Conservation (phyloP, 23 tunicate species). For the Oikopleura albicans region DNA sequence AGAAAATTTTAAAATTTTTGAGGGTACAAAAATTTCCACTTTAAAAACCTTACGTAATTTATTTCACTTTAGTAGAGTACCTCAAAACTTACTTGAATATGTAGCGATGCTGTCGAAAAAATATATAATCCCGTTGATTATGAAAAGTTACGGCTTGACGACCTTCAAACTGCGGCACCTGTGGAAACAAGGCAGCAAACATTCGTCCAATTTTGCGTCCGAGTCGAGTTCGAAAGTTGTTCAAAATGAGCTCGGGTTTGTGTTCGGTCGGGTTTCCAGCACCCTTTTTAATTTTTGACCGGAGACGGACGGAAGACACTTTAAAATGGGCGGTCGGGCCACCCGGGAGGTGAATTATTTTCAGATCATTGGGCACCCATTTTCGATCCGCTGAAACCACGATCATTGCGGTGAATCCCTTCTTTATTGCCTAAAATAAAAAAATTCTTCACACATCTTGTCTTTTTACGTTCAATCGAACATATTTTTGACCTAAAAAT, state of each 20-base stretch:
- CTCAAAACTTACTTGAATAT: background rate
- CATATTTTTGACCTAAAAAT: too few relatives aligned
- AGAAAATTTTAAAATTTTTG: too few relatives aligned
- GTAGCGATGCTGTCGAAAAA: conserved; percentile 17
- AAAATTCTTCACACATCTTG: too few relatives aligned
- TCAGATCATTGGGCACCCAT: conserved; percentile 51
- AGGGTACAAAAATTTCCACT: too few relatives aligned
- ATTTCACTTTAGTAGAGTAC: too few relatives aligned
- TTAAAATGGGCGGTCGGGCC: conserved; percentile 97
- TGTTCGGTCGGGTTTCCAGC: conserved; percentile 45
- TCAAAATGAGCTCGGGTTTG: conserved; percentile 72
- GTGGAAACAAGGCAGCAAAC: conserved; percentile 75
- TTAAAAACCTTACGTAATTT: too few relatives aligned
- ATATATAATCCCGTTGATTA: conserved; percentile 85
- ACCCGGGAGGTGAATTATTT: conserved; percentile 59
- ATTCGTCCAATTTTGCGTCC: conserved; percentile 76
- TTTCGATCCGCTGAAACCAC: conserved; percentile 86
- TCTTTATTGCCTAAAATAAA: conserved; percentile 27
- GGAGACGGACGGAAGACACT: conserved; percentile 47
- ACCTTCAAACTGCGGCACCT: conserved; percentile 74
- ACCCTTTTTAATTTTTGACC: conserved; percentile 30
- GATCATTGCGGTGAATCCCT: conserved; percentile 66
- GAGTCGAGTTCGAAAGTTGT: conserved; percentile 58
- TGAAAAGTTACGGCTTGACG: conserved; percentile 89
- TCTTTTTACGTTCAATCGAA: too few relatives aligned